Evolutionary conservation across 2,888 invertebrate species (phyloP), one percentile per base, ranked within the genome.

Genomic region (Drosophila tripunctata): DNA sequence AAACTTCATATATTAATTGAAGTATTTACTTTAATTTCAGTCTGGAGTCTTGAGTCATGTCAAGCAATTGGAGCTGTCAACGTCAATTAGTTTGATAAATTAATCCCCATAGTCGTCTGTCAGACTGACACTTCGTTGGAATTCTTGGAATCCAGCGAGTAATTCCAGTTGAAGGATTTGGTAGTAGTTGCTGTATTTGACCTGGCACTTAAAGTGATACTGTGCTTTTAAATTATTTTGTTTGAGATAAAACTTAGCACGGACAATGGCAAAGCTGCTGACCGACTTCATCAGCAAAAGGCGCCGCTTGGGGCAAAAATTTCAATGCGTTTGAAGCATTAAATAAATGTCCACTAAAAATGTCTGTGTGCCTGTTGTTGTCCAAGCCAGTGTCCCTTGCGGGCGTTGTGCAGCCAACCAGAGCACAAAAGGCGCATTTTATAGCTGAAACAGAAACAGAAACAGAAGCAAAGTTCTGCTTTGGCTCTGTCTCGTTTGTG

Each of bases 321-420:
- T 80, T 81, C 80, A 83, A 83, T 83, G 87, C 87, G 84, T 80
- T 87, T 84, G 81, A 69, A 80, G 80, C 81, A 86, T 80, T 83
- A 81, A 80, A 81, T 81, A 81, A 81, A 81, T 81, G 81, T 81
- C 81, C 81, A 87, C 84, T 81, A 84, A 81, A 81, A 87, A 75
- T 87, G 81, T 81, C 87, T 74, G 65, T 74, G 67, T 52, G 43
- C 30, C 55, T 52, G 62, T 52, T 41, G 21, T 12, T 63, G 71
- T 69, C 64, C 70, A 24, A 74, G 68, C 63, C n/a, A n/a, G 45
- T 58, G 68, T 72, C 70, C 63, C 84, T 65, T 44, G 79, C 69
- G 76, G 83, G 79, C 79, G 83, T 57, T 67, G 78, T 67, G 65
- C 75, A 64, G 65, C 58, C 62, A 61, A 71, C 38, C 72, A 57